A percentile compares a stretch with the other conserved stretches of the same genome.
Evolutionary conservation across 2,113 vertebrate genomes (phyloP).

Genomic region (Chaetodon auriga): DNA sequence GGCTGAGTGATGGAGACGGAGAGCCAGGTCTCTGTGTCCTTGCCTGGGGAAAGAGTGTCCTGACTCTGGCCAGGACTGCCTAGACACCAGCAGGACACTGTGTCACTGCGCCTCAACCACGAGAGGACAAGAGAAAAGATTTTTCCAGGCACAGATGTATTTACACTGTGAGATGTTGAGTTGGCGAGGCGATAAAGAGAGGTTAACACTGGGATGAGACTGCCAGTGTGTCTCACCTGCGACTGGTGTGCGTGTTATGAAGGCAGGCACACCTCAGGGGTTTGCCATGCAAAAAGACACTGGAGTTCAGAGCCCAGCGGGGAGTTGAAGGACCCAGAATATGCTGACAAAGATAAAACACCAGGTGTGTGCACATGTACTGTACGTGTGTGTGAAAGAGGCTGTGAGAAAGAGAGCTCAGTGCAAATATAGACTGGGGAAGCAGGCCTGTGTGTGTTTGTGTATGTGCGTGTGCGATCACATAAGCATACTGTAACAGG

Average conservation of each 20-base stretch:
- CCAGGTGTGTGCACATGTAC: slow-evolving; percentile 67
- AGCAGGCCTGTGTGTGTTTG: slow-evolving; percentile 20
- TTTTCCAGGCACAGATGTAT: slow-evolving; percentile 35
- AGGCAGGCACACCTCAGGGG: slow-evolving; percentile 52
- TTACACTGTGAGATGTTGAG: slow-evolving; percentile 32
- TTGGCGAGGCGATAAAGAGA: slow-evolving; percentile 38
- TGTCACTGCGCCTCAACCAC: slow-evolving; percentile 27
- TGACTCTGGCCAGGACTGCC: slow-evolving; percentile 63
- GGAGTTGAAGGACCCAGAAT: slow-evolving; percentile 69
- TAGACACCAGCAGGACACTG: slow-evolving; percentile 50
- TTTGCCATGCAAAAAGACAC: slow-evolving; percentile 57
- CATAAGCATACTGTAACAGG: slow-evolving; percentile 38
- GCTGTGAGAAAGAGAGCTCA: slow-evolving; percentile 46
- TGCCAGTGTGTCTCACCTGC: slow-evolving; percentile 37
- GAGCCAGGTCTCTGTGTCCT: slow-evolving; percentile 79
- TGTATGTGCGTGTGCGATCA: slow-evolving; percentile 14
- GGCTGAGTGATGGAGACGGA: slow-evolving; percentile 80
- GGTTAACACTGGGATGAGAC: slow-evolving; percentile 43
- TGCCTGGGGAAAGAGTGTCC: slow-evolving; percentile 80
- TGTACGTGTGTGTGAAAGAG: slow-evolving; percentile 55
- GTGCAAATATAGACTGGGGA: slow-evolving; percentile 65
- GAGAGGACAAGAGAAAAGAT: slow-evolving; percentile 5
- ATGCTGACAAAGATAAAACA: slow-evolving; percentile 75
- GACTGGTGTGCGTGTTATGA: slow-evolving; percentile 28
- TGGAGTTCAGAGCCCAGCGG: slow-evolving; percentile 67